Conservation (phyloP, 1,140 invertebrate genomes). For the Oryzaephilus surinamensis region DNA sequence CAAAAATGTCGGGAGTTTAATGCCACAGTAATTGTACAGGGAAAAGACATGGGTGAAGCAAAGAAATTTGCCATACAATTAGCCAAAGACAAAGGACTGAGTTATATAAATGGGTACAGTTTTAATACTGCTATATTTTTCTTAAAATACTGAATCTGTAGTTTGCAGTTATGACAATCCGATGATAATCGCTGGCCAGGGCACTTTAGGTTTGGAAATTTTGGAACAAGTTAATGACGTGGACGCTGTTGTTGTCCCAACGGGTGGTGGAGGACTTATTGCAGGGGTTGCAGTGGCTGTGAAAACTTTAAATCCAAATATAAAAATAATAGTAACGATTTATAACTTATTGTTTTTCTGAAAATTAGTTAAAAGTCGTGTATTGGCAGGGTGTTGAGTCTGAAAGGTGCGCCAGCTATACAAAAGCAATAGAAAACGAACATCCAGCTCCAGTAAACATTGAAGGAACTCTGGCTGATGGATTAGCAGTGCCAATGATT, state of each 20-base stretch:
- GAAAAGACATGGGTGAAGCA: slow-evolving; percentile 76
- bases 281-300: slow-evolving; percentile 79
- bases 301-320: slow-evolving; percentile 71
- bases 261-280: slow-evolving; percentile 82
- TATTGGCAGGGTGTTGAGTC: slow-evolving; percentile 74
- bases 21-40: slow-evolving; percentile 74
- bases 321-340: slow-evolving; percentile 53
- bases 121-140: slow-evolving; percentile 1
- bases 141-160: too few species aligned
- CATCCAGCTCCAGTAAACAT: slow-evolving; percentile 57
- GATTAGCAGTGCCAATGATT: slow-evolving; percentile 80
- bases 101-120: slow-evolving; percentile 85
- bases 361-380: neutral
- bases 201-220: slow-evolving; percentile 86
- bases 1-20: slow-evolving; percentile 73
- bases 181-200: slow-evolving; percentile 86
- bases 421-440: slow-evolving; percentile 57
- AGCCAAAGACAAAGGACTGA: slow-evolving; percentile 55
- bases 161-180: slow-evolving; percentile 78
- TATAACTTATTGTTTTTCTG: slow-evolving; percentile 12
- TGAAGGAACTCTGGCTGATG: slow-evolving; percentile 77
- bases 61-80: slow-evolving; percentile 66
- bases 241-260: slow-evolving; percentile 71
- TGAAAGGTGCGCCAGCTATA: slow-evolving; percentile 79
- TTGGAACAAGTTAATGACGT: slow-evolving; percentile 70